Percentiles rank a stretch among this genome's conserved stretches.
phyloP scores from a whole-genome alignment of 2,113 vertebrate species.

The Corythaeola cristata region DNA sequence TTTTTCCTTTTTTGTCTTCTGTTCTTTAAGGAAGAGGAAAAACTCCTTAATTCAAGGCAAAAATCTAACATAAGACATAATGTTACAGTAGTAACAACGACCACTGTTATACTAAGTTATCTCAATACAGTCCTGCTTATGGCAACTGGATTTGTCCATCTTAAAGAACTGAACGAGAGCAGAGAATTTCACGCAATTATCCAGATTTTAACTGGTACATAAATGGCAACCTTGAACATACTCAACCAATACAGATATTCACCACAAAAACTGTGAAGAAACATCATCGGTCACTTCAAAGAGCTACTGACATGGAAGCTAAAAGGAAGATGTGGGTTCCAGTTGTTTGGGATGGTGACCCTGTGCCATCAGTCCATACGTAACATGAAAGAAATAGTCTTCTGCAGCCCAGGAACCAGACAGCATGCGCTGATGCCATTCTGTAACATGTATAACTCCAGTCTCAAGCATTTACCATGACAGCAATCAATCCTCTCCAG shows the following conservation, averaged over 20 bases:
- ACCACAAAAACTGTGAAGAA: neutral
- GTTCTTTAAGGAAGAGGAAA: neutral
- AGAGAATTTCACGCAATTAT: neutral
- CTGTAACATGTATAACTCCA: neutral
- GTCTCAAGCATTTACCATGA: neutral
- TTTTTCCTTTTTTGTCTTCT: neutral
- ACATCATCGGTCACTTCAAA: neutral
- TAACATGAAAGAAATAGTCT: neutral
- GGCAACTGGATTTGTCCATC: neutral
- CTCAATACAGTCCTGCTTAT: neutral
- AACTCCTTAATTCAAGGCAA: neutral
- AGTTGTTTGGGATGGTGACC: neutral
- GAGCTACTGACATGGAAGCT: neutral
- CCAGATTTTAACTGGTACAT: neutral
- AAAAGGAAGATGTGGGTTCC: neutral
- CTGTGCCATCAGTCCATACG: neutral
- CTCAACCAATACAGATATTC: neutral
- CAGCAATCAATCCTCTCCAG: neutral
- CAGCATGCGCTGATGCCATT: neutral
- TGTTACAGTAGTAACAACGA: neutral
- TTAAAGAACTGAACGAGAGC: neutral
- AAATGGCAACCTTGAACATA: neutral
- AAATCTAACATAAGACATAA: neutral
- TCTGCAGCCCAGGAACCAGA: neutral
- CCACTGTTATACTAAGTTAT: neutral